phyloP scores from a whole-genome alignment of 2,797 vertebrate genomes.

The Pterois miles region DNA sequence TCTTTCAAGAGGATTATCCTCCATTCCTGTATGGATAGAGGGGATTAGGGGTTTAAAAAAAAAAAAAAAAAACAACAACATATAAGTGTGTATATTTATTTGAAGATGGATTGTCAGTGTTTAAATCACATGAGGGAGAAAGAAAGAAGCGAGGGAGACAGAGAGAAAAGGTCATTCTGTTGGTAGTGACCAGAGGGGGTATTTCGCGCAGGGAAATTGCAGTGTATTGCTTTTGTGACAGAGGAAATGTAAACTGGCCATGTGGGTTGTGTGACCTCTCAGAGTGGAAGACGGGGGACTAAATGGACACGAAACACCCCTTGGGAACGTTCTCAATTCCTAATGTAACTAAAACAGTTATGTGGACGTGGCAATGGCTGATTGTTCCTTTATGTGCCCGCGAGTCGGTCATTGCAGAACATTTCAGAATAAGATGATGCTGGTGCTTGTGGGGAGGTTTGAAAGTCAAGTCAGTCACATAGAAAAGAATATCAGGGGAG shows the following conservation, averaged over 20 bases:
- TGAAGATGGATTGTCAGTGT: slow-evolving; percentile 78
- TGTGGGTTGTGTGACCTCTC: slow-evolving; percentile 83
- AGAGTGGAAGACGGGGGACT: slow-evolving; percentile 68
- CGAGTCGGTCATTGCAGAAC: slow-evolving; percentile 32
- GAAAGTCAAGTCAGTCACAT: slow-evolving; percentile 43
- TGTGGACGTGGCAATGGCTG: slow-evolving; percentile 42
- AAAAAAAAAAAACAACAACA: slow-evolving; percentile 28
- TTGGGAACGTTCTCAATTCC: slow-evolving; percentile 73
- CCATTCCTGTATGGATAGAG: slow-evolving; percentile 72
- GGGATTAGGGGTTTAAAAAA: slow-evolving; percentile 45
- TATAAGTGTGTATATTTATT: slow-evolving; percentile 70
- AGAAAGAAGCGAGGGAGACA: slow-evolving; percentile 30
- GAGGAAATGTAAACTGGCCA: slow-evolving; percentile 84
- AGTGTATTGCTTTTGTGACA: slow-evolving; percentile 84
- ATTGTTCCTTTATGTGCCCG: slow-evolving; percentile 50
- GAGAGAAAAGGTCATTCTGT: slow-evolving; percentile 83
- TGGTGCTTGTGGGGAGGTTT: slow-evolving; percentile 14
- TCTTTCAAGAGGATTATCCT: slow-evolving; percentile 72
- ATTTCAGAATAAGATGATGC: slow-evolving; percentile 44
- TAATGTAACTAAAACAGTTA: slow-evolving; percentile 74
- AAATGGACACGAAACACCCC: slow-evolving; percentile 84
- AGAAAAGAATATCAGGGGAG: neutral
- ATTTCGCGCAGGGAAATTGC: slow-evolving; percentile 83
- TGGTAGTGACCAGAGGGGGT: slow-evolving; percentile 85
- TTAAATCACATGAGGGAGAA: slow-evolving; percentile 66